A percentile compares a stretch with the other conserved stretches of the same genome.
Evolutionary conservation across 2,797 vertebrate genomes (phyloP).

Genomic region (Parotocinclus haroldoi): DNA sequence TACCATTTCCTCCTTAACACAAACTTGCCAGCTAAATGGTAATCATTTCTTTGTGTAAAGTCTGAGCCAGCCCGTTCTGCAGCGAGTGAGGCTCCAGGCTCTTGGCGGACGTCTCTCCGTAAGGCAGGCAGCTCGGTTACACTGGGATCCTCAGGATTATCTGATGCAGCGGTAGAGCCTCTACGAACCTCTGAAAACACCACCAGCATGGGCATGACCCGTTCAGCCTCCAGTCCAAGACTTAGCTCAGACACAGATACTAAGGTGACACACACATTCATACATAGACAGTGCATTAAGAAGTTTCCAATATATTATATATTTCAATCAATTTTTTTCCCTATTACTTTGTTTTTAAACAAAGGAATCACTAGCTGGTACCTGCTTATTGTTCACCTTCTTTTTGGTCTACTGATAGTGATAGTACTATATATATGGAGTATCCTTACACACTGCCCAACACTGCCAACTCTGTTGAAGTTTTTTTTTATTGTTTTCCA

Average conservation of each 20-base stretch:
- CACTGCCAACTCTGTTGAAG: not conserved
- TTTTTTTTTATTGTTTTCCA: not conserved
- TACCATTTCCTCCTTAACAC: too few species aligned
- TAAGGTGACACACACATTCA: constrained; percentile 58
- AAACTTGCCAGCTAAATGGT: too few species aligned
- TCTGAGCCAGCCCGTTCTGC: constrained; percentile 64
- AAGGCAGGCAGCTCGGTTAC: constrained; percentile 78
- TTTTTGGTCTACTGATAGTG: not conserved
- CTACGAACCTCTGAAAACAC: constrained; percentile 56
- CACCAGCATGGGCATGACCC: constrained; percentile 69
- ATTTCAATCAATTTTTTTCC: too few species aligned
- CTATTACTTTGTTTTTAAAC: not conserved
- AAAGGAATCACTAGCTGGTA: constrained; percentile 6
- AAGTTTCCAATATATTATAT: too few species aligned
- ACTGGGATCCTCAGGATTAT: constrained; percentile 65
- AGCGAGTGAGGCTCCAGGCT: constrained; percentile 67
- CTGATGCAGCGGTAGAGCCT: constrained; percentile 64
- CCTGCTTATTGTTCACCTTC: too few species aligned
- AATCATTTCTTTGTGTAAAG: constrained; percentile 13
- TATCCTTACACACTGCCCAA: not conserved
- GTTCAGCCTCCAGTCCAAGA: constrained; percentile 79
- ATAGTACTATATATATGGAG: not conserved
- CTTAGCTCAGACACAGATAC: constrained; percentile 72
- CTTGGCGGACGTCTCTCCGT: constrained; percentile 78
- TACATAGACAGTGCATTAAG: not conserved